Conservation (phyloP, 2,888 invertebrate species). For the Hydrotaea cyrtoneurina region DNA sequence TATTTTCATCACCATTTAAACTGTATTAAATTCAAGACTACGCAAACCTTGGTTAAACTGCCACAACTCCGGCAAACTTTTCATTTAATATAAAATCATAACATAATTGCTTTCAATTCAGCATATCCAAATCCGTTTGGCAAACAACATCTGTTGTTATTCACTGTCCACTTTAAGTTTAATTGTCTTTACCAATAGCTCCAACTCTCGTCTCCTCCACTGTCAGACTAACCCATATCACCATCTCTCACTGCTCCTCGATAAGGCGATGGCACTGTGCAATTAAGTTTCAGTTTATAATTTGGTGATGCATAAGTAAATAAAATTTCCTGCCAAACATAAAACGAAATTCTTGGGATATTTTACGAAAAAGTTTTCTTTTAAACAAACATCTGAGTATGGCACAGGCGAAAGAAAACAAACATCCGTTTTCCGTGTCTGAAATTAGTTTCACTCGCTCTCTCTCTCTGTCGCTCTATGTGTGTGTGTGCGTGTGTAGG, state of each 20-base stretch:
- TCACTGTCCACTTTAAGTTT: slow-evolving; percentile 22
- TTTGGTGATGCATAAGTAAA: slow-evolving; percentile 64
- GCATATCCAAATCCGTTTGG: neutral
- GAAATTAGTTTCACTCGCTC: neutral
- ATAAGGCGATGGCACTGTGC: neutral
- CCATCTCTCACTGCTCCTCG: neutral
- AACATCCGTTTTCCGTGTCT: slow-evolving; percentile 22
- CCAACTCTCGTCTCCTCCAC: neutral
- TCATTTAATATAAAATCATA: neutral
- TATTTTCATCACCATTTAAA: too few species aligned
- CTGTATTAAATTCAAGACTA: too few species aligned
- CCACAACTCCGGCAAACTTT: neutral
- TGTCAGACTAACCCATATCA: neutral
- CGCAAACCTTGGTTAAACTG: too few species aligned
- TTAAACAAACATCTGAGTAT: slow-evolving; percentile 32
- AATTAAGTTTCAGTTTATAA: slow-evolving; percentile 55
- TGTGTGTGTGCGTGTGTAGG: neutral
- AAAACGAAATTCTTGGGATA: neutral
- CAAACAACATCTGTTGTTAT: slow-evolving; percentile 56
- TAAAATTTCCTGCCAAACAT: slow-evolving; percentile 52
- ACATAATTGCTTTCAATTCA: neutral
- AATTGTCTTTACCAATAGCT: slow-evolving; percentile 53
- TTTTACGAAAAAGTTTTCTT: slow-evolving; percentile 50
- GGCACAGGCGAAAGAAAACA: neutral
- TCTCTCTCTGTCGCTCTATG: neutral